Conservation (phyloP, 2,113 vertebrate species). For the Jacana jacana region DNA sequence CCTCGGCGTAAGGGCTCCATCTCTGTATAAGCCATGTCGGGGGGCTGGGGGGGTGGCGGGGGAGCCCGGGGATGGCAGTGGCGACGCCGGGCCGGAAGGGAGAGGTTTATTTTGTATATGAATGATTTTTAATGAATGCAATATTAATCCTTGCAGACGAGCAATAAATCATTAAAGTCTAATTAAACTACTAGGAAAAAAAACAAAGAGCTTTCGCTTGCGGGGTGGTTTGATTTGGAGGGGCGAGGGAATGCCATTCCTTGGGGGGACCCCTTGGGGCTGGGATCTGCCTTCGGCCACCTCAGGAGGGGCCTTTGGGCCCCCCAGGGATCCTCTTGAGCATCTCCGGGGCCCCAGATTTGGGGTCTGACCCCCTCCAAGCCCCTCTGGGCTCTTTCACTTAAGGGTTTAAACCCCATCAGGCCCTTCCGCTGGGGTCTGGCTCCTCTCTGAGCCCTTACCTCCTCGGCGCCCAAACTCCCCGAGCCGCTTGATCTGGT, state of each 20-base stretch:
- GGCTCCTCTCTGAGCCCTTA: too few species aligned
- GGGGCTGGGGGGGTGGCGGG: not conserved
- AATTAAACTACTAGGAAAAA: slow-evolving; percentile 73
- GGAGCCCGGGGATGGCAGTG: slow-evolving; percentile 9
- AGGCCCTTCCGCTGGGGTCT: too few species aligned
- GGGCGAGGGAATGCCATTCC: rapidly evolving
- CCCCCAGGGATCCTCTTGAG: rapidly evolving
- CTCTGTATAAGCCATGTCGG: too few species aligned
- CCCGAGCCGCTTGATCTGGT: too few species aligned
- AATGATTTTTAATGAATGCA: slow-evolving; percentile 85
- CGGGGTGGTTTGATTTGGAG: not conserved
- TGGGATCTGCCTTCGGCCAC: not conserved
- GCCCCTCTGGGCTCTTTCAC: rapidly evolving
- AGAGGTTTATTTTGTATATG: slow-evolving; percentile 83
- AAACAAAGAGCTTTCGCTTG: not conserved
- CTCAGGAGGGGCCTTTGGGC: rapidly evolving
- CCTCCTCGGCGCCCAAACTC: rapidly evolving
- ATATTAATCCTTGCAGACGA: slow-evolving; percentile 85
- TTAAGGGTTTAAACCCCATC: not conserved
- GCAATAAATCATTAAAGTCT: slow-evolving; percentile 84
- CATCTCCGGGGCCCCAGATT: rapidly evolving
- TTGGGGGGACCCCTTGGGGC: not conserved
- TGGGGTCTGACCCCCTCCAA: rapidly evolving
- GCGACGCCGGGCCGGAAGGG: slow-evolving; percentile 60
- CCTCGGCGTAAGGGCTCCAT: too few species aligned